A percentile compares a stretch with the other conserved stretches of the same genome.
Evolutionary conservation across 2,888 invertebrate genomes (phyloP).

Genomic region (Zaprionus lineosus): DNA sequence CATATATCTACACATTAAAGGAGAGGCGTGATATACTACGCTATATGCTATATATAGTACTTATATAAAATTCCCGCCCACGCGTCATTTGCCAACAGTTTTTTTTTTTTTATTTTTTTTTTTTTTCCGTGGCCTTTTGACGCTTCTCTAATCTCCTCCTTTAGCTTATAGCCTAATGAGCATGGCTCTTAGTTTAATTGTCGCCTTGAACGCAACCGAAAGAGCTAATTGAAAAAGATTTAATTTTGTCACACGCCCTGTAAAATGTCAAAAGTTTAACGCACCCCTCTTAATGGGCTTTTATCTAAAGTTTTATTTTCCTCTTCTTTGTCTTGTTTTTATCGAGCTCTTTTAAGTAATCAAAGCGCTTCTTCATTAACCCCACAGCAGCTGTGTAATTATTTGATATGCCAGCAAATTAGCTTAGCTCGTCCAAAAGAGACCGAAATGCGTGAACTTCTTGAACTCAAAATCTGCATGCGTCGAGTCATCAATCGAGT

Average conservation of each 20-base stretch:
- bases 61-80: slow-evolving; percentile 33
- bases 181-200: slow-evolving; percentile 44
- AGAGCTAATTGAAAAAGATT: slow-evolving; percentile 50
- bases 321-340: slow-evolving; percentile 6
- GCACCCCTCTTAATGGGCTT: slow-evolving; percentile 33
- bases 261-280: slow-evolving; percentile 56
- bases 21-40: slow-evolving; percentile 56
- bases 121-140: background rate
- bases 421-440: slow-evolving; percentile 18
- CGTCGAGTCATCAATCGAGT: slow-evolving; percentile 17
- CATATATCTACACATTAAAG: slow-evolving; percentile 37
- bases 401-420: slow-evolving; percentile 47
- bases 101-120: too few relatives aligned
- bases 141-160: background rate
- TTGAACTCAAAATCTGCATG: slow-evolving; percentile 9
- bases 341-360: slow-evolving; percentile 2
- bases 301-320: background rate
- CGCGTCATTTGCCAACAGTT: slow-evolving; percentile 16
- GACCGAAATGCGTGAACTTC: too few relatives aligned
- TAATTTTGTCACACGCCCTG: slow-evolving; percentile 34
- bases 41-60: slow-evolving; percentile 9
- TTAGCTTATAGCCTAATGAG: slow-evolving; percentile 36
- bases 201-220: slow-evolving; percentile 21
- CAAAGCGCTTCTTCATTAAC: slow-evolving; percentile 11
- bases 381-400: slow-evolving; percentile 18